A percentile compares a stretch with the other conserved stretches of the same genome.
These are phyloP conservation scores for Scrobipalpa costella DNA, from an alignment of 2,888 invertebrate species.

Conservation along the genomic window DNA sequence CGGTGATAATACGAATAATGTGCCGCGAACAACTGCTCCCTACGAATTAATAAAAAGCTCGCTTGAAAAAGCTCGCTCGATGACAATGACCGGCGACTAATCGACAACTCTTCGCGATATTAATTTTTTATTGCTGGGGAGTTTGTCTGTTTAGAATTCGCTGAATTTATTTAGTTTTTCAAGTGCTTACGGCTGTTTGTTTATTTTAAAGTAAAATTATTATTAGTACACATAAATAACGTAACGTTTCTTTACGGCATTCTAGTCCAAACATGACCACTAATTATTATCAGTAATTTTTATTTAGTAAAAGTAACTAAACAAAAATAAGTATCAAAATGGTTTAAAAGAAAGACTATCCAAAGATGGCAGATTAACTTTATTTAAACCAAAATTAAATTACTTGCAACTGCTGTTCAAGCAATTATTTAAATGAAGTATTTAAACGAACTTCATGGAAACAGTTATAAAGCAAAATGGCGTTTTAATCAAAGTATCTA, in stretches of 20 bases:
- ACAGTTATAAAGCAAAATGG: too few relatives aligned
- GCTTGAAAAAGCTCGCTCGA: constrained; percentile 67
- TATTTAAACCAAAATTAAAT: too few relatives aligned
- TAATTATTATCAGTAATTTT: too few relatives aligned
- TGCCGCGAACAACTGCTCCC: constrained; percentile 54
- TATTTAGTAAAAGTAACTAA: too few relatives aligned
- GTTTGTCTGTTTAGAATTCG: constrained; percentile 40
- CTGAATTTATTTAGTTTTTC: constrained; percentile 11
- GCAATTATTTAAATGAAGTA: too few relatives aligned
- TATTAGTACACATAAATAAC: too few relatives aligned
- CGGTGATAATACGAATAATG: constrained; percentile 41
- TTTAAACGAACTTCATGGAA: not conserved
- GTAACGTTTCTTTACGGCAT: too few relatives aligned
- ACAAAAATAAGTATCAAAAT: too few relatives aligned
- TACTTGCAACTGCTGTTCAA: too few relatives aligned
- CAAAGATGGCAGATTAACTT: too few relatives aligned
- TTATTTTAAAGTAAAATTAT: not conserved
- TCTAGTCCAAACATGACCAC: not conserved
- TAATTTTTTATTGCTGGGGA: constrained; percentile 58
- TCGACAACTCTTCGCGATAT: constrained; percentile 67
- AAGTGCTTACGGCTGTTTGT: not conserved
- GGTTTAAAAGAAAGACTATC: too few relatives aligned
- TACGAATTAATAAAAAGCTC: constrained; percentile 77
- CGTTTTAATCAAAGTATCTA: too few relatives aligned
- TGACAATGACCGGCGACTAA: constrained; percentile 76